Evolutionary conservation across 2,888 invertebrate genomes (phyloP), one percentile per base, ranked within the genome.

Genomic region (Leptura quadrifasciata): DNA sequence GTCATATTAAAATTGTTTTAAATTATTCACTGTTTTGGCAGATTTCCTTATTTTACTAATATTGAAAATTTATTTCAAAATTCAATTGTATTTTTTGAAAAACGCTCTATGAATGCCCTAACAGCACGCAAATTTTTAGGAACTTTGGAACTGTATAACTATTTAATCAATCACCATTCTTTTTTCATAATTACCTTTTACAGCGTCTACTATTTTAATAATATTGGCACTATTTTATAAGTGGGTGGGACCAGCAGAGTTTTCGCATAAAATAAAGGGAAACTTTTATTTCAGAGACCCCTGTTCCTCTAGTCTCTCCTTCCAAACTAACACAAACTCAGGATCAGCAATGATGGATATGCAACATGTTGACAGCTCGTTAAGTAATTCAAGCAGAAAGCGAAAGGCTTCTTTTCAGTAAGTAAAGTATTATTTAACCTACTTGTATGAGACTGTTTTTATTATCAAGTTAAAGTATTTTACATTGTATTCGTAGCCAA

Each of bases 361-460:
- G 58, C 87, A 87, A 70, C 83, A 84, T 24, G 86, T 85, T 60
- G 88, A 88, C 72, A 88, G 85, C 73, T 82, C 85, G 8, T 75
- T 85, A 12, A 84, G 77, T 52, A 76, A 76, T 57, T 70, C 83
- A 54, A 76, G 79, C n/a, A 89, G 90, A 79, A 92, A 91, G 83
- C 86, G 91, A 75, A 91, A 91, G 87, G 86, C 89, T 54, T 90
- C 90, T 55, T 89, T 88, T 81, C 89, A 90, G 91, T 91, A 87
- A 90, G 91, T 90, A 76, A 24, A n/a, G 39, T 17, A 18, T 35
- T 12, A n/a, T n/a, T 27, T 39, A 63, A 21, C 47, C 55, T 18
- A 57, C 47, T 61, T 61, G 10, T 35, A 8, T 10, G 18, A 61
- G 3, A 47, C 0, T 31, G 27, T 31, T 5, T 47, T 47, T 39